Percentiles rank a stretch among this genome's conserved stretches.
Conservation (phyloP, 23 tunicate species). For the Halocynthia aurantium region DNA sequence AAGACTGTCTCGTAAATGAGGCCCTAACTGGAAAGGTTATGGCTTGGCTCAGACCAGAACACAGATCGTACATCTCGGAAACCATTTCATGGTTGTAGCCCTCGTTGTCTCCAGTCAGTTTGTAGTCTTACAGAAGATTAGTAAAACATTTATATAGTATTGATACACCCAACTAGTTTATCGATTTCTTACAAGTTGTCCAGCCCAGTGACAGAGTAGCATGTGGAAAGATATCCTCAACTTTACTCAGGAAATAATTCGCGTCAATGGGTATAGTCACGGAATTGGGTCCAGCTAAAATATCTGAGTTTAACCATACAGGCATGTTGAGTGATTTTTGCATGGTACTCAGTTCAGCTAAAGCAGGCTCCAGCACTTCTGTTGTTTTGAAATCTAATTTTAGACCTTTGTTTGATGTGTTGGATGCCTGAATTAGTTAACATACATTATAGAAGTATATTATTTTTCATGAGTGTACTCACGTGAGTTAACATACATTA, state of each 20-base stretch:
- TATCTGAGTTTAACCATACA: slow-evolving; percentile 81
- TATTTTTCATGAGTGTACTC: not conserved
- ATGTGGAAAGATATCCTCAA: slow-evolving; percentile 40
- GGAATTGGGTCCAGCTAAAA: slow-evolving; percentile 70
- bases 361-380: slow-evolving; percentile 44
- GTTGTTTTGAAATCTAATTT: slow-evolving; percentile 79
- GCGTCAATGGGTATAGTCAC: slow-evolving; percentile 64
- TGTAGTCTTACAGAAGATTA: slow-evolving; percentile 32
- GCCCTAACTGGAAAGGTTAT: slow-evolving; percentile 92
- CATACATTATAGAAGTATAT: not conserved
- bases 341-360: slow-evolving; percentile 18
- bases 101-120: slow-evolving; percentile 49
- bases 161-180: not conserved
- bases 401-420: slow-evolving; percentile 55
- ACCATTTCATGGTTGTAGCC: slow-evolving; percentile 72
- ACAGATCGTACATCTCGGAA: slow-evolving; percentile 68
- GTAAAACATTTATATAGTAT: not conserved
- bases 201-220: slow-evolving; percentile 77
- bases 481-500: not conserved
- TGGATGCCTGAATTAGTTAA: slow-evolving; percentile 4
- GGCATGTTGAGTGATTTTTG: slow-evolving; percentile 30
- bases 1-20: slow-evolving; percentile 54
- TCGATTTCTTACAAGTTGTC: slow-evolving; percentile 59
- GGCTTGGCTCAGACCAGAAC: slow-evolving; percentile 44
- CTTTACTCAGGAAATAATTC: slow-evolving; percentile 29